Evolutionary conservation across 1,140 invertebrate genomes (phyloP), one percentile per base, ranked within the genome.

Genomic region (Drosophila pachea): DNA sequence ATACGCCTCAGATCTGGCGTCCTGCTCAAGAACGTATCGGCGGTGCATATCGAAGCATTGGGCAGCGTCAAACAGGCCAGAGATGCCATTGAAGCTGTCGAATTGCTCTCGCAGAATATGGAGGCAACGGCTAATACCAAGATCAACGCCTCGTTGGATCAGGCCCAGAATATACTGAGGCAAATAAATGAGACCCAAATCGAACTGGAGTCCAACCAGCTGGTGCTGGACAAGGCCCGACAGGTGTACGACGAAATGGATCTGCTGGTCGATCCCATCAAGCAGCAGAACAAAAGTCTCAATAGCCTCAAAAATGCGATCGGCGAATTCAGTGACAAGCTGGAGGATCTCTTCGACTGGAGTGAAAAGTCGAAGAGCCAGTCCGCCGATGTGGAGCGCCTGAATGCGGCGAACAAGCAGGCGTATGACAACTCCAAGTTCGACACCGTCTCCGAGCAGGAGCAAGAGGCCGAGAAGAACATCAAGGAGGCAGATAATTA

Each of bases 301-400:
- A 90, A 91, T 2, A 77, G 89, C 0, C 77, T 94, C 0, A 90
- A 92, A 29, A 90, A 92, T 29, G 90, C 91, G 16, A 92, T 95
- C 0, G 91, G 90, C 0, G 90, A 92, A 22, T 91, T 95, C 12
- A 92, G 92, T 32, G 90, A 90, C 0, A 94, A 95, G 68, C 87
- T 97, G 36, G 91, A 94, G 42, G 95, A 97, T 76, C 90, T 97
- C 54, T 90, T 92, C 43, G 92, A 94, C 60, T 93, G 94, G 73
- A 94, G 93, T 5, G 90, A 92, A 5, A 89, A 91, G 35, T 92
- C 94, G 0, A 89, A 93, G 14, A 90, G 92, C 11, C 92, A 92
- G n/a, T 91, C 93, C 0, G 88, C 89, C 1, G 90, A 92, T 35
- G 94, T 94, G 2, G 92, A 94, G 32, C 89, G 90, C 12, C 81